phyloP scores from a whole-genome alignment of 1,140 invertebrate genomes.

The Muscidifurax raptorellus region DNA sequence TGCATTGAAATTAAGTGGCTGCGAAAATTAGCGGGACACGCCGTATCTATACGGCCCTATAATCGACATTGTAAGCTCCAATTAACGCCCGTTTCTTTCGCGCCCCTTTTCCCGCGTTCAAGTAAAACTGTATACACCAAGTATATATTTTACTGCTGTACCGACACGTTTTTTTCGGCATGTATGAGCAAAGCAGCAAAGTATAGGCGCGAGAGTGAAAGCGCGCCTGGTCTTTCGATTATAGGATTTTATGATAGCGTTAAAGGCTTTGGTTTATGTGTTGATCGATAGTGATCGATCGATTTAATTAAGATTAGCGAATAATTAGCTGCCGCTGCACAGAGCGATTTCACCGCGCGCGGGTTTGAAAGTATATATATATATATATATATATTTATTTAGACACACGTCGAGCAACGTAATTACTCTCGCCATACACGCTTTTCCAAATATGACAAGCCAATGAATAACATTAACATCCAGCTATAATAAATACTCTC shows the following conservation, averaged over 20 bases:
- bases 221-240: conserved; percentile 14
- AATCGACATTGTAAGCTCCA: too few relatives aligned
- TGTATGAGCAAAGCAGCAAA: not conserved
- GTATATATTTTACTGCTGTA: too few relatives aligned
- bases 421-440: not conserved
- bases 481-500: too few relatives aligned
- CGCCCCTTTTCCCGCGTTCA: too few relatives aligned
- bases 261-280: not conserved
- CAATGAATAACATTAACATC: not conserved
- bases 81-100: too few relatives aligned
- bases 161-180: too few relatives aligned
- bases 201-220: conserved; percentile 18
- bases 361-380: not conserved
- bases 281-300: conserved; percentile 32
- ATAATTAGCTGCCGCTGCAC: conserved; percentile 21
- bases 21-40: conserved; percentile 28
- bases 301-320: conserved; percentile 34
- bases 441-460: not conserved
- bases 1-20: conserved; percentile 25
- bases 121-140: too few relatives aligned
- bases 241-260: conserved; percentile 12
- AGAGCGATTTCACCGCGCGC: not conserved
- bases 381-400: too few relatives aligned
- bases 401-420: not conserved
- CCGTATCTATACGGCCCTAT: not conserved